These are phyloP conservation scores for Silurus glanis DNA, from an alignment of 2,113 vertebrate species.

Conservation along the genomic window DNA sequence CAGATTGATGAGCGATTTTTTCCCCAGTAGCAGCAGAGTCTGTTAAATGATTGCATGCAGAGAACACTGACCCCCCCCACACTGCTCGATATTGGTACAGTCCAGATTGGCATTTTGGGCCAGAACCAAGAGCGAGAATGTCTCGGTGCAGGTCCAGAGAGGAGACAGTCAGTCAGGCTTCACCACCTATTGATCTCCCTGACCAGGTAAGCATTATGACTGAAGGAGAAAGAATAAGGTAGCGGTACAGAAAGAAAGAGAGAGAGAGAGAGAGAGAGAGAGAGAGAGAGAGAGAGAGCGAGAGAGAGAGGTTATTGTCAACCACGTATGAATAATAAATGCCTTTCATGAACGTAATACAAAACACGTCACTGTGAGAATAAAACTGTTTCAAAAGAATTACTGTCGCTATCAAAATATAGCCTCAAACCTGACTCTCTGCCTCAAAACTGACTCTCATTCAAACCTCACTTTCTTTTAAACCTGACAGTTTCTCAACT, in stretches of 20 bases:
- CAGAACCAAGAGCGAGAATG: slow-evolving; percentile 41
- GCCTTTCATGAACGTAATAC: neutral
- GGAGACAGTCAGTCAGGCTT: slow-evolving; percentile 32
- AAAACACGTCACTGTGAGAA: neutral
- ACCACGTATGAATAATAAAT: neutral
- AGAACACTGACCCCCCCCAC: slow-evolving; percentile 49
- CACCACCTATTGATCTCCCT: slow-evolving; percentile 38
- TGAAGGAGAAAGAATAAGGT: neutral
- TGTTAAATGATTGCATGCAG: slow-evolving; percentile 51
- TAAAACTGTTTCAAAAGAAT: neutral
- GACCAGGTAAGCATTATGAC: neutral
- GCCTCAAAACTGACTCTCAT: neutral
- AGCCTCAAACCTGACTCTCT: neutral
- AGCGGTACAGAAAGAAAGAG: neutral
- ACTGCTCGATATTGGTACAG: slow-evolving; percentile 49
- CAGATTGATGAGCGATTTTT: slow-evolving; percentile 50
- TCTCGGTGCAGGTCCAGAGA: slow-evolving; percentile 39
- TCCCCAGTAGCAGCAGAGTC: slow-evolving; percentile 43
- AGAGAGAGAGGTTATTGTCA: neutral
- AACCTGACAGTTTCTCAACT: neutral
- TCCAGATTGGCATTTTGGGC: slow-evolving; percentile 47
- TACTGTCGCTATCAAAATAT: neutral
- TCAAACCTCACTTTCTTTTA: neutral
- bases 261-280: neutral
- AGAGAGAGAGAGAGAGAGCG: neutral